A percentile compares a stretch with the other conserved stretches of the same genome.
These are phyloP conservation scores for Metacarcinus magister DNA, from an alignment of 2,888 invertebrate genomes.

Conservation along the genomic window DNA sequence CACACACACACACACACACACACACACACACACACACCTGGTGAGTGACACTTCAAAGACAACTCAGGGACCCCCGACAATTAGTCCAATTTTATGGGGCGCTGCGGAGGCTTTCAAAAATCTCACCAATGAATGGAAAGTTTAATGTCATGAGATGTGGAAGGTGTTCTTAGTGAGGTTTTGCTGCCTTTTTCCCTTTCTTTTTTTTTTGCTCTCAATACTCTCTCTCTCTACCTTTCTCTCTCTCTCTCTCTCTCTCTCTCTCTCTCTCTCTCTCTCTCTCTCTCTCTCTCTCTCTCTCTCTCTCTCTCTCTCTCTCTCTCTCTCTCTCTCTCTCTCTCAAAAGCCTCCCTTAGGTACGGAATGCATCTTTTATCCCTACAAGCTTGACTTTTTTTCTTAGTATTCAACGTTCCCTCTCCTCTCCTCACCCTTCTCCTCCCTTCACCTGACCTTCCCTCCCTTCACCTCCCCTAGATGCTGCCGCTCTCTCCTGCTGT, in stretches of 20 bases:
- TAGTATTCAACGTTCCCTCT: too few species aligned
- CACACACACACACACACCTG: not conserved
- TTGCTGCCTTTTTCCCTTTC: not conserved
- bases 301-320: not conserved
- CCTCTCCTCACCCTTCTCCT: too few species aligned
- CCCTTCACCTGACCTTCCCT: too few species aligned
- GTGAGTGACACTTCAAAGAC: not conserved
- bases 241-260: slow-evolving; percentile 26
- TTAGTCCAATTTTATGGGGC: not conserved
- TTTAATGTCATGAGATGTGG: slow-evolving; percentile 26
- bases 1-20: slow-evolving; percentile 54
- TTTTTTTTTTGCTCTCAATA: not conserved
- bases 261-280: slow-evolving; percentile 9
- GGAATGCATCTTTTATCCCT: too few species aligned
- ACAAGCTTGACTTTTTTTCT: too few species aligned
- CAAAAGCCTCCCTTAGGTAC: too few species aligned
- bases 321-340: too few species aligned
- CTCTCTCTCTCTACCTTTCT: not conserved
- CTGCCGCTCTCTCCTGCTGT: too few species aligned
- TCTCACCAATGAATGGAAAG: not conserved
- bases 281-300: slow-evolving; percentile 22
- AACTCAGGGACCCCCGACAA: not conserved
- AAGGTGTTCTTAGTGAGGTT: not conserved
- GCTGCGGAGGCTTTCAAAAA: not conserved
- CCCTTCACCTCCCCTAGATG: not conserved